Base-by-base conservation (phyloP, 2,888 invertebrate genomes). In the Neoitamus cyanurus region DNA sequence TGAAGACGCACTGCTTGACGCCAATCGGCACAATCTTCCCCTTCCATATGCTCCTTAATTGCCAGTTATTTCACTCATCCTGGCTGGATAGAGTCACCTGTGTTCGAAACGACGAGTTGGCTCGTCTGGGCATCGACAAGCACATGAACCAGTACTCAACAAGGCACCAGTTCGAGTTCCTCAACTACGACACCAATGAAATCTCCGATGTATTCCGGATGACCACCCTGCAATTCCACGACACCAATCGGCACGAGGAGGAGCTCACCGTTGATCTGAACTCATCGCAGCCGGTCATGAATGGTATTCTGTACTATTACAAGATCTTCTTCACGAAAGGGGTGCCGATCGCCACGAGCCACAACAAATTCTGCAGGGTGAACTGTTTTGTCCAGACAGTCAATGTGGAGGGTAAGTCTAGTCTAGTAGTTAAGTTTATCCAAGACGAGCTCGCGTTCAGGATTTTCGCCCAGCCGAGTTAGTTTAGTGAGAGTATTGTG, bases 251-350 rank as follows among this genome's bases (percentile, higher is more conserved):
- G 20, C 58, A 83, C 72, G 48, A 85, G 46, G 83, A 84, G 37
- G 73, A 85, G 37, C 58, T 84, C n/a, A 42, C 58, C 5, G 58
- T 86, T 30, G 85, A 85, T 82, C 77, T 86, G 46, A 86, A 84
- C 42, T 48, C 69, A 48, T 78, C 78, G 9, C 58, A 84, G 68
- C 31, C 25, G 28, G 7, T 68, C 31, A 31, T 73, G 58, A 72
- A 86, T 85, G 86, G 85, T 13, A 86, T 86, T 80, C 58, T 85
- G 37, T 86, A 86, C 83, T 86, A 31, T 83, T 86, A 85, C 75
- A 85, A 85, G 70, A 86, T 86, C 5, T 86, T 58, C 37, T 86
- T 86, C 73, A 80, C 73, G 15, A 84, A 84, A 80, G 78, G 84
- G 4, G 82, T 82, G 48, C 86, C 85, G 5, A 72, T 86, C 42